phyloP scores from a whole-genome alignment of 2,113 vertebrate genomes.

The Protobothrops mucrosquamatus region DNA sequence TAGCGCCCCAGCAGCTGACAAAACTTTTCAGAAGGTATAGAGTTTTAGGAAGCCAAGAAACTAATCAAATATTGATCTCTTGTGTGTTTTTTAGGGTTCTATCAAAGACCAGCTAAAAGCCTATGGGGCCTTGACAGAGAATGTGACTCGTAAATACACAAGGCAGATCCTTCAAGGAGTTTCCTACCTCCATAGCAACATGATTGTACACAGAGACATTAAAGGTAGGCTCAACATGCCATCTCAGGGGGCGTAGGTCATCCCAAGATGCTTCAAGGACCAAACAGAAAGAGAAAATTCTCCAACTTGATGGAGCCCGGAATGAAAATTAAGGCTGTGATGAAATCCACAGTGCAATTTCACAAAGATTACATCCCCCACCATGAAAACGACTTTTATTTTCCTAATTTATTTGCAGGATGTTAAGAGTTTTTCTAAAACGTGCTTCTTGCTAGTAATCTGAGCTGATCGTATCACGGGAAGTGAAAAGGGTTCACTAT shows the following conservation, averaged over 20 bases:
- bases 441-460: neutral
- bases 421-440: neutral
- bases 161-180: slow-evolving; percentile 90
- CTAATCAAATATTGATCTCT: neutral
- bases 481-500: neutral
- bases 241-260: neutral
- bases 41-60: neutral
- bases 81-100: slow-evolving; percentile 73
- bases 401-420: neutral
- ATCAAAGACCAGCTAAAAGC: slow-evolving; percentile 91
- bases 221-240: slow-evolving; percentile 75
- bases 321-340: neutral
- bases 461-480: neutral
- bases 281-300: neutral
- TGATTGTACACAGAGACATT: slow-evolving; percentile 93
- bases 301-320: neutral
- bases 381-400: neutral
- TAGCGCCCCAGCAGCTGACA: neutral
- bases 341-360: neutral
- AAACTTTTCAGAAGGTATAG: neutral
- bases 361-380: neutral
- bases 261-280: neutral
- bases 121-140: slow-evolving; percentile 87
- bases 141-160: slow-evolving; percentile 86
- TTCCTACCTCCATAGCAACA: slow-evolving; percentile 90